These are phyloP conservation scores for Isoperla grammatica DNA, from an alignment of 2,888 invertebrate genomes.

Conservation along the genomic window DNA sequence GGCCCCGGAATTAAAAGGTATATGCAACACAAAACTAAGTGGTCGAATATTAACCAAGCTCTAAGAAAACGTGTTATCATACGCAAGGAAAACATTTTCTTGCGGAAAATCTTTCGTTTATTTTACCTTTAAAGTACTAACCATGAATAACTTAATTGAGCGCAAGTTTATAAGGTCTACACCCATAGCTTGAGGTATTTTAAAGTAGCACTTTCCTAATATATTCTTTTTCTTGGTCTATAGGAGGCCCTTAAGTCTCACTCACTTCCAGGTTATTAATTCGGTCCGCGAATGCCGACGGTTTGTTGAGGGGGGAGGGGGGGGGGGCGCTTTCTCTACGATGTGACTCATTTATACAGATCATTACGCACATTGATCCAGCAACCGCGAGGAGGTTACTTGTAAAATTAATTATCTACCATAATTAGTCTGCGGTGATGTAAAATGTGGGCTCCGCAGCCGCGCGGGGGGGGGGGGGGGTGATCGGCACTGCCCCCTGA, in stretches of 20 bases:
- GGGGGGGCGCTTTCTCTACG: neutral
- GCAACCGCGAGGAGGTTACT: slow-evolving; percentile 24
- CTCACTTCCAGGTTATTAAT: slow-evolving; percentile 19
- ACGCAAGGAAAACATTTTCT: no score
- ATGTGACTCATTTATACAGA: slow-evolving; percentile 25
- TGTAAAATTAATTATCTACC: slow-evolving; percentile 30
- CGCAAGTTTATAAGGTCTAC: no score
- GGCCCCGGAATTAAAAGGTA: no score
- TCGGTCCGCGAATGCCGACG: slow-evolving; percentile 3
- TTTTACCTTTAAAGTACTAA: no score
- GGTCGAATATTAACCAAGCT: no score
- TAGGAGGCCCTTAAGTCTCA: neutral
- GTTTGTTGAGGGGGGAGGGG: no score
- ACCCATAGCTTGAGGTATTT: no score
- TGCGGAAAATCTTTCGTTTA: no score
- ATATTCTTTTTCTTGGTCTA: neutral
- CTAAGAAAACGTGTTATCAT: no score
- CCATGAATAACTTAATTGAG: no score
- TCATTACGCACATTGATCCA: slow-evolving; percentile 28
- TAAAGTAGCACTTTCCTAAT: no score
- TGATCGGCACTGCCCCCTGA: slow-evolving; percentile 23
- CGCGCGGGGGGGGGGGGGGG: slow-evolving; percentile 12
- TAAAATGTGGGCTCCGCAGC: slow-evolving; percentile 24
- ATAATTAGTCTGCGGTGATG: slow-evolving; percentile 24
- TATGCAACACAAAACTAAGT: no score